These are phyloP conservation scores for Piaya cayana DNA, from an alignment of 2,113 vertebrate genomes.

Conservation along the genomic window DNA sequence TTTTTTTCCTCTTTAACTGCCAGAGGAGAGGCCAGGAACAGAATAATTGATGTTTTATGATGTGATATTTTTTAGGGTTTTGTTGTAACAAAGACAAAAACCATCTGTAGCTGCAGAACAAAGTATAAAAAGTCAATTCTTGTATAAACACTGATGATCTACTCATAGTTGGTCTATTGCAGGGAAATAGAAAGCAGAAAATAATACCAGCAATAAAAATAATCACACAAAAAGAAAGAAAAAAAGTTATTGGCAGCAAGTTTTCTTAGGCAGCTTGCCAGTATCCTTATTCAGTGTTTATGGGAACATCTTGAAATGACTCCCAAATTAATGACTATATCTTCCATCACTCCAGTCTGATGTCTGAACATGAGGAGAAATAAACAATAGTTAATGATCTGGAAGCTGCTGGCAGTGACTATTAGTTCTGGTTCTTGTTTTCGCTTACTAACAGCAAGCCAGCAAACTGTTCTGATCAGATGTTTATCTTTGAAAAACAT, in stretches of 20 bases:
- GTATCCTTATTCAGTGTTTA: slow-evolving; percentile 79
- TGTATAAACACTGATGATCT: not conserved
- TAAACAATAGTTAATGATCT: slow-evolving; percentile 74
- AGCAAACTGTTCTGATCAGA: slow-evolving; percentile 57
- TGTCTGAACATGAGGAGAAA: slow-evolving; percentile 72
- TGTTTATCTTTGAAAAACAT: slow-evolving; percentile 55
- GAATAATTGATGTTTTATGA: not conserved
- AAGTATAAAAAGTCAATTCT: not conserved
- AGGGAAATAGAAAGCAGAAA: slow-evolving; percentile 72
- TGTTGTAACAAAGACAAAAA: not conserved
- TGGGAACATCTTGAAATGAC: slow-evolving; percentile 82
- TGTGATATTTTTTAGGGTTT: not conserved
- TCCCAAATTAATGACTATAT: slow-evolving; percentile 68
- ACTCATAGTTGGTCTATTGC: not conserved
- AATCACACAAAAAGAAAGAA: not conserved
- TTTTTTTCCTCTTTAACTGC: not conserved
- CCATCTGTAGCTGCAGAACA: not conserved
- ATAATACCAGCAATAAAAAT: slow-evolving; percentile 66
- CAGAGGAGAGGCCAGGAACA: not conserved
- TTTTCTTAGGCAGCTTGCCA: slow-evolving; percentile 58
- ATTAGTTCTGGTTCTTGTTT: slow-evolving; percentile 68
- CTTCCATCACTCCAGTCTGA: slow-evolving; percentile 60
- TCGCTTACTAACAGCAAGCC: slow-evolving; percentile 41
- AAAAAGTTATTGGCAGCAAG: slow-evolving; percentile 29
- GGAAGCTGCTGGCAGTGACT: slow-evolving; percentile 66